These are phyloP conservation scores for Melipona beecheii DNA, from an alignment of 2,888 invertebrate genomes.

Conservation along the genomic window DNA sequence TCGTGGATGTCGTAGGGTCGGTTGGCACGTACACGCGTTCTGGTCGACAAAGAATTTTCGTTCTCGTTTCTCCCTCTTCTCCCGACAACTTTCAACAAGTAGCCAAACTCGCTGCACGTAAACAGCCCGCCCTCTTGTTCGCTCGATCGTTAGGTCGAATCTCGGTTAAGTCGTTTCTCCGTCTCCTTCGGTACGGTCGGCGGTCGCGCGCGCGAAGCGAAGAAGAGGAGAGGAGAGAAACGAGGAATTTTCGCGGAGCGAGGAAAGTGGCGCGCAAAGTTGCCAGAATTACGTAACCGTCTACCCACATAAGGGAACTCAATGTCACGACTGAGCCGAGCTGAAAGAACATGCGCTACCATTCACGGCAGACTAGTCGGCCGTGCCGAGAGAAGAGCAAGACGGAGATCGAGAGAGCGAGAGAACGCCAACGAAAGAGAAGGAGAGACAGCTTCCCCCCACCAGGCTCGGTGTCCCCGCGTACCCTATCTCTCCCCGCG, in stretches of 20 bases:
- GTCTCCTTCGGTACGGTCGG: neutral
- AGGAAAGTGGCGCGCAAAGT: conserved; percentile 51
- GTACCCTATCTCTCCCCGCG: conserved; percentile 57
- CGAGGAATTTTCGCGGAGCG: neutral
- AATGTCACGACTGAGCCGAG: conserved; percentile 63
- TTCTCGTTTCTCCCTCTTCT: conserved; percentile 18
- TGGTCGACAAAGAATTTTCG: conserved; percentile 26
- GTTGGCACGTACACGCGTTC: neutral
- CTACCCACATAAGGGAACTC: conserved; percentile 61
- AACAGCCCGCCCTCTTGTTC: neutral
- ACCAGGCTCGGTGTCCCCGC: conserved; percentile 28
- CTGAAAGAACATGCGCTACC: conserved; percentile 63
- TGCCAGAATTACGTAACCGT: conserved; percentile 60
- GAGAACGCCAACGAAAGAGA: conserved; percentile 1
- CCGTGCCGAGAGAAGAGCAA: conserved; percentile 50
- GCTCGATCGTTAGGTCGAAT: neutral
- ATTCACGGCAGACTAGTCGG: conserved; percentile 61
- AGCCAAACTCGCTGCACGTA: conserved; percentile 20
- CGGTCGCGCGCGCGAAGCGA: neutral
- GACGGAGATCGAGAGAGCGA: conserved; percentile 25
- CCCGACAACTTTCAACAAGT: conserved; percentile 35
- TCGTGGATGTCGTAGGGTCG: too few relatives aligned
- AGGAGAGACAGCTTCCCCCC: conserved; percentile 21
- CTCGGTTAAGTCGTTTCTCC: conserved; percentile 3
- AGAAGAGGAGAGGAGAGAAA: neutral